A percentile compares a stretch with the other conserved stretches of the same genome.
These are phyloP conservation scores for Canis aureus DNA, from an alignment of 2,113 vertebrate genomes.

Conservation along the genomic window DNA sequence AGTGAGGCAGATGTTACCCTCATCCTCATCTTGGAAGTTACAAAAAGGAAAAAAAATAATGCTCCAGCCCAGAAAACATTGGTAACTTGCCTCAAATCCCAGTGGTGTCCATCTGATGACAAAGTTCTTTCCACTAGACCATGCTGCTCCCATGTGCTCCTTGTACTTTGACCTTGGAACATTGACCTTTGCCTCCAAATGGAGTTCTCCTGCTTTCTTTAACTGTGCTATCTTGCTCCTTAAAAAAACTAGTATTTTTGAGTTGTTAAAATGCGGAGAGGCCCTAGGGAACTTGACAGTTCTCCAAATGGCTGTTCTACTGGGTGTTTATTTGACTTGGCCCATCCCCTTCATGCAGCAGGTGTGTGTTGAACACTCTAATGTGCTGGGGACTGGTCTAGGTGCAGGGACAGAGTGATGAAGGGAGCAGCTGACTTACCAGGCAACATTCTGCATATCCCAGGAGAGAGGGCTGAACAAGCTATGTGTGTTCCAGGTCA, in stretches of 20 bases:
- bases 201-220: not conserved
- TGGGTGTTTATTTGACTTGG: not conserved
- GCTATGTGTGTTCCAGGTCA: not conserved
- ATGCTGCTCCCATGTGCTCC: accelerated
- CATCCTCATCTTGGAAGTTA: not conserved
- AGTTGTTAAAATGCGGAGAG: not conserved
- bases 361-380: accelerated
- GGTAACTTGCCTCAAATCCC: not conserved
- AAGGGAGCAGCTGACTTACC: not conserved
- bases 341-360: too few relatives aligned
- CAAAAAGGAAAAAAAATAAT: not conserved
- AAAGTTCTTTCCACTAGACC: too few relatives aligned
- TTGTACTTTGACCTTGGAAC: not conserved
- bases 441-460: not conserved
- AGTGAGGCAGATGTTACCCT: not conserved
- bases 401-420: not conserved
- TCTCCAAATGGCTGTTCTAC: not conserved
- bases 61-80: not conserved
- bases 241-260: not conserved
- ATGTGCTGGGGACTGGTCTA: accelerated
- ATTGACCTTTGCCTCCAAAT: not conserved
- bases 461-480: not conserved
- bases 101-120: not conserved
- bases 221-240: not conserved
- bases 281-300: accelerated